Evolutionary conservation across 2,113 vertebrate genomes (phyloP), one percentile per base, ranked within the genome.

Genomic region (Sturnira hondurensis): DNA sequence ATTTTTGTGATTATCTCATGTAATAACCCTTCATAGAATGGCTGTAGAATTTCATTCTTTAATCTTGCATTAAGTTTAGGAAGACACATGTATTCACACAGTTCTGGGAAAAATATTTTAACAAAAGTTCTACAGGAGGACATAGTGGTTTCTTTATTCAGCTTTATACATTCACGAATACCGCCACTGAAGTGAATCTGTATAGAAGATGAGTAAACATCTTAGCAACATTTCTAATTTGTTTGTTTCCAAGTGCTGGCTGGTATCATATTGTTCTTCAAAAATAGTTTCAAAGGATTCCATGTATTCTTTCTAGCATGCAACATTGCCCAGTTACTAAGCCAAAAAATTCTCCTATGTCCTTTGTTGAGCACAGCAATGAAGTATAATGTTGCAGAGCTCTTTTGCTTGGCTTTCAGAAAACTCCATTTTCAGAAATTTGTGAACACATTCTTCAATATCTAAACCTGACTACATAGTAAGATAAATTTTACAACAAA

Each of bases 401-500:
- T 99, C 99, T 98, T 99, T 99, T 86, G 99, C 99, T 97, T 99
- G 99, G 97, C 98, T 99, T 7, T 99, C 99, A 1, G 99, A 99
- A 94, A 99, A 99, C 81, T 99, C 99, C 99, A 99, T 99, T 98
- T 99, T 99, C 96, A 99, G 98, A 96, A 99, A 97, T 96, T 99
- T 99, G 97, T 99, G 99, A 91, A 99, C 99, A 54, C 99, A 99
- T 98, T 99, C 99, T 98, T 99, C 99, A 98, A 99, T 99, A 98
- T 99, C 99, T 99, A 99, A 99, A 98, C 99, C 99, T 97, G 99
- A 99, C 92, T 99, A 99, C 96, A 99, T 99, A 94, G 99, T 99
- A 43, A 99, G 99, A 98, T 99, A 99, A 98, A 99, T 99, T 88
- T 99, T 99, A 97, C 99, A 99, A 89, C 99, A 99, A 96, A 99